Conservation (phyloP, 2,888 invertebrate species). For the Eugnorisma glareosa region DNA sequence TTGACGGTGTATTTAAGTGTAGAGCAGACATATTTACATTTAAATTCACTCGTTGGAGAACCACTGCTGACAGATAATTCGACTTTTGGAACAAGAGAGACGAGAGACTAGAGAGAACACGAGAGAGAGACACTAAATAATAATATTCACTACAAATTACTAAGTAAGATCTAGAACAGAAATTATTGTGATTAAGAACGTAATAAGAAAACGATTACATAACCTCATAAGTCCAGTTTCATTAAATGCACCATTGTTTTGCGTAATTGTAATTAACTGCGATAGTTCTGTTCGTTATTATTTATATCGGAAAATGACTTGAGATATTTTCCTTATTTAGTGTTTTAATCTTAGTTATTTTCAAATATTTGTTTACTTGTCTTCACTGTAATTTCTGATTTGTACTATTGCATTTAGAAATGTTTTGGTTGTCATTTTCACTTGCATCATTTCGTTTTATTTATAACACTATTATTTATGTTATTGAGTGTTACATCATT, state of each 20-base stretch:
- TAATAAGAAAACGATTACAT: not conserved
- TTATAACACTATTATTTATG: constrained; percentile 7
- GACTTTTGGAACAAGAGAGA: not conserved
- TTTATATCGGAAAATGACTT: not conserved
- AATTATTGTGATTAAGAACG: not conserved
- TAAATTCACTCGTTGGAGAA: not conserved
- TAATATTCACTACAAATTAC: not conserved
- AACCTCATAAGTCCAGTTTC: not conserved
- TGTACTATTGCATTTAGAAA: not conserved
- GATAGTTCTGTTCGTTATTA: constrained; percentile 3
- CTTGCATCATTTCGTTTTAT: constrained; percentile 7
- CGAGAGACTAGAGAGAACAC: too few relatives aligned
- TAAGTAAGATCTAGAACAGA: not conserved
- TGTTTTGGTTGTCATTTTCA: constrained; percentile 7
- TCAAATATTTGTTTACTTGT: not conserved
- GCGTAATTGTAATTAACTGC: constrained; percentile 6
- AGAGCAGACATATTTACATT: not conserved
- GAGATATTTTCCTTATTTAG: not conserved
- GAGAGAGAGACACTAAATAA: too few relatives aligned
- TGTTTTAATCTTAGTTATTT: not conserved
- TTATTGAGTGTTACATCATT: constrained; percentile 7
- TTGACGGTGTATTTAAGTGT: not conserved
- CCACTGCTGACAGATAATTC: not conserved
- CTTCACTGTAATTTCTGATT: not conserved
- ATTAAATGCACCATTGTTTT: constrained; percentile 25